A percentile compares a stretch with the other conserved stretches of the same genome.
These are phyloP conservation scores for Andricus quercusramuli DNA, from an alignment of 2,888 invertebrate genomes.

Conservation along the genomic window DNA sequence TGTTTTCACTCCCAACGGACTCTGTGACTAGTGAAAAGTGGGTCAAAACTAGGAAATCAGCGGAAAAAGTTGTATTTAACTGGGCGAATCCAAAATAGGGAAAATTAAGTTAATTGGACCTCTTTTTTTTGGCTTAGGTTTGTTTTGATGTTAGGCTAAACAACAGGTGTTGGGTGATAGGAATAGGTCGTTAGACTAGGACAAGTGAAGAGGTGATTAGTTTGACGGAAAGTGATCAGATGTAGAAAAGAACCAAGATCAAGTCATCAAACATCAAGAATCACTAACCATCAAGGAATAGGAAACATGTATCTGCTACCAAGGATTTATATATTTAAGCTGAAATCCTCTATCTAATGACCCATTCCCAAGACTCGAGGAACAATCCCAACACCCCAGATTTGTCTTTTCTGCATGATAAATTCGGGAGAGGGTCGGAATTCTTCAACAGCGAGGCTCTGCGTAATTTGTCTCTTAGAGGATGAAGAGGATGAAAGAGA, in stretches of 20 bases:
- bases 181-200: background rate
- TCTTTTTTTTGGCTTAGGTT: background rate
- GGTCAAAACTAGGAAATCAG: slow-evolving; percentile 16
- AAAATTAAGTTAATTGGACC: background rate
- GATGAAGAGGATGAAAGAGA: slow-evolving; percentile 62
- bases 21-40: slow-evolving; percentile 42
- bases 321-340: background rate
- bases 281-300: background rate
- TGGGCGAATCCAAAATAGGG: background rate
- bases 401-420: background rate
- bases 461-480: slow-evolving; percentile 31
- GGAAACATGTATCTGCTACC: background rate
- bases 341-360: background rate
- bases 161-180: slow-evolving; percentile 4
- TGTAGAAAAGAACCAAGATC: background rate
- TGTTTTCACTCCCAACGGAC: background rate
- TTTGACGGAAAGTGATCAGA: background rate
- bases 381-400: background rate
- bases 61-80: background rate
- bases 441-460: background rate
- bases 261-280: background rate
- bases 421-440: slow-evolving; percentile 3
- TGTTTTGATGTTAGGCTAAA: slow-evolving; percentile 3
- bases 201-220: background rate
- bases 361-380: background rate